Evolutionary conservation across 2,113 vertebrate genomes (phyloP), one percentile per base, ranked within the genome.

Genomic region (Myotis brandtii): DNA sequence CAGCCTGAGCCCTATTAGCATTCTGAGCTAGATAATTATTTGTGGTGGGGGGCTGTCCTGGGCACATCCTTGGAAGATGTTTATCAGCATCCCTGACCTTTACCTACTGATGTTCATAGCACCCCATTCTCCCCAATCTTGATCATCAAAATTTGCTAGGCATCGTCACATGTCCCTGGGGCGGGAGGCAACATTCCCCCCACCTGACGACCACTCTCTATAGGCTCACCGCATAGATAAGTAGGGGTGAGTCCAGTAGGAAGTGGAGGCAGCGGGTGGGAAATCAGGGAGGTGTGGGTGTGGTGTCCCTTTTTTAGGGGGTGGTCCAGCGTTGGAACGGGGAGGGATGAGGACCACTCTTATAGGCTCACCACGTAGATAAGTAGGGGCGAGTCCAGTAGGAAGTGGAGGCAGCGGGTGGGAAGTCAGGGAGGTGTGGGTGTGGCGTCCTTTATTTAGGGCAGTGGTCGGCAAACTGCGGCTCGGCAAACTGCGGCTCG

Each of bases 371-470:
- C 37, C 37, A 0, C 37, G n/a, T 46, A 21, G 37, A 10, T 18
- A 50, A 48, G 40, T 11, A 76, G 50, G 62, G 69, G 32, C 13
- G 27, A 18, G 62, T 6, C 54, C 20, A 6, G n/a, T 9, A 48
- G 32, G 25, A 40, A 40, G 54, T 37, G 13, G 89, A 52, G 54
- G 40, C 6, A 32, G 62, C 46, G 1, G 25, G 37, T 25, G 20
- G 54, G 27, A 43, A 50, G 79, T 32, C n/a, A 64, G 50, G 34
- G 20, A 5, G 20, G 13, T n/a, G 17, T 12, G 59, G 30, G 5
- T 4, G 0, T 9, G 0, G 43, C 1, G 0, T 17, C 48, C 54
- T 82, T 80, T 6, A 5, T 48, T 17, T 9, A 1, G 3, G 37
- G 37, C 37, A 37, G 37, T 37, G 37, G 37, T 37, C 37, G 37